A percentile compares a stretch with the other conserved stretches of the same genome.
Evolutionary conservation across 92 coral and sea anemone species (phyloP).

Genomic region (Palythoa grandiflora): DNA sequence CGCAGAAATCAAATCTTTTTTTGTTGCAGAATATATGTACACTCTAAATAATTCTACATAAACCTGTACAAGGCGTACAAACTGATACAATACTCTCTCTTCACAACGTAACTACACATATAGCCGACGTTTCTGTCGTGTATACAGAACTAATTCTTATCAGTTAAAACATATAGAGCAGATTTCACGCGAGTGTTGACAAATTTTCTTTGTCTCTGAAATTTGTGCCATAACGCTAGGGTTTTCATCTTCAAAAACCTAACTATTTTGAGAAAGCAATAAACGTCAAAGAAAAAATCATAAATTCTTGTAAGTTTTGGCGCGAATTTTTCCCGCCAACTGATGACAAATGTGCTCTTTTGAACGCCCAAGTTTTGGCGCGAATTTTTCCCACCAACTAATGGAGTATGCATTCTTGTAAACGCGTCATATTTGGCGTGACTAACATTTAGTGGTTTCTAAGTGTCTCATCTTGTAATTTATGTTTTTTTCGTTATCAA

Average conservation of each 20-base stretch:
- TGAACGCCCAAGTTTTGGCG: not conserved
- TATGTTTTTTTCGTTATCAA: not conserved
- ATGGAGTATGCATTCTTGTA: too few relatives aligned
- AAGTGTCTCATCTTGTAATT: too few relatives aligned
- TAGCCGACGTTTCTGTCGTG: too few relatives aligned
- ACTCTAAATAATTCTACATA: slow-evolving; percentile 8
- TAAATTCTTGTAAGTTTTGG: not conserved
- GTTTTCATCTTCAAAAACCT: not conserved
- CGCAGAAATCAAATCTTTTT: not conserved
- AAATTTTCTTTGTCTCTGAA: not conserved
- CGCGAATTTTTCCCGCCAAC: not conserved
- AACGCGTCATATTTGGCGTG: too few relatives aligned
- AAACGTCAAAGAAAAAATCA: too few relatives aligned
- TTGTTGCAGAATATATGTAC: slow-evolving; percentile 13
- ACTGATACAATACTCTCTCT: not conserved
- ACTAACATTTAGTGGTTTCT: too few relatives aligned
- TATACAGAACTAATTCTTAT: not conserved
- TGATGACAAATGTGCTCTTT: not conserved
- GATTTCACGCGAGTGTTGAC: not conserved
- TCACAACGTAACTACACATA: not conserved
- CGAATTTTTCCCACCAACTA: too few relatives aligned
- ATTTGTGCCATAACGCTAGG: not conserved
- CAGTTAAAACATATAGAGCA: not conserved
- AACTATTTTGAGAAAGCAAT: not conserved
- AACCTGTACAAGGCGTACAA: not conserved